Percentiles rank a stretch among this genome's conserved stretches.
These are phyloP conservation scores for Rhombomys opimus DNA, from an alignment of 2,113 vertebrate genomes.

Conservation along the genomic window DNA sequence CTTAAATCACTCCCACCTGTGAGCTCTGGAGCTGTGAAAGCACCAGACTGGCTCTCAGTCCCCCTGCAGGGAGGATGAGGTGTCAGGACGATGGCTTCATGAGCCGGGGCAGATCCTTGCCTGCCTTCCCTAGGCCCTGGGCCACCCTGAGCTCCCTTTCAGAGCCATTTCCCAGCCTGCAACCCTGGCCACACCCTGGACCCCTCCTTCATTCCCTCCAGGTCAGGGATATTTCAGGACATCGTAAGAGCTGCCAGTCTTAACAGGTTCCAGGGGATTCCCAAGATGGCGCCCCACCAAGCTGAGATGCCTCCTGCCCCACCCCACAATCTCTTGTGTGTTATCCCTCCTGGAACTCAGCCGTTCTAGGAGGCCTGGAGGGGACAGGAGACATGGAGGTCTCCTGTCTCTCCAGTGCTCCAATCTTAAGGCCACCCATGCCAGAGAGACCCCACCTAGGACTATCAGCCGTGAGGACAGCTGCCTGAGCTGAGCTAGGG, in stretches of 20 bases:
- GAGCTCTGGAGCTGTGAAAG: background rate
- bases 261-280: conserved; percentile 67
- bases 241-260: conserved; percentile 30
- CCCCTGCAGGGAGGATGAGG: background rate
- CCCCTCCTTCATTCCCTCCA: conserved; percentile 63
- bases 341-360: background rate
- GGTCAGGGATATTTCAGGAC: conserved; percentile 73
- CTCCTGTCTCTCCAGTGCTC: background rate
- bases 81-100: background rate
- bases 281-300: conserved; percentile 25
- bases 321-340: background rate
- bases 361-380: conserved; percentile 9
- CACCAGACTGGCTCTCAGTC: background rate
- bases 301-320: background rate
- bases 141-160: conserved; percentile 3
- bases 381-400: background rate
- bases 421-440: background rate
- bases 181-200: conserved; percentile 32
- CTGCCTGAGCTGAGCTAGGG: conserved; percentile 19
- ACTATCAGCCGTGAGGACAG: conserved; percentile 31
- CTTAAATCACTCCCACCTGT: background rate
- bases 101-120: conserved; percentile 19
- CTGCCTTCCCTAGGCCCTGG: background rate
- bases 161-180: conserved; percentile 43
- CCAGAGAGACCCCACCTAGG: background rate